Conservation (phyloP, 2,797 vertebrate genomes). For the Ataeniobius toweri region DNA sequence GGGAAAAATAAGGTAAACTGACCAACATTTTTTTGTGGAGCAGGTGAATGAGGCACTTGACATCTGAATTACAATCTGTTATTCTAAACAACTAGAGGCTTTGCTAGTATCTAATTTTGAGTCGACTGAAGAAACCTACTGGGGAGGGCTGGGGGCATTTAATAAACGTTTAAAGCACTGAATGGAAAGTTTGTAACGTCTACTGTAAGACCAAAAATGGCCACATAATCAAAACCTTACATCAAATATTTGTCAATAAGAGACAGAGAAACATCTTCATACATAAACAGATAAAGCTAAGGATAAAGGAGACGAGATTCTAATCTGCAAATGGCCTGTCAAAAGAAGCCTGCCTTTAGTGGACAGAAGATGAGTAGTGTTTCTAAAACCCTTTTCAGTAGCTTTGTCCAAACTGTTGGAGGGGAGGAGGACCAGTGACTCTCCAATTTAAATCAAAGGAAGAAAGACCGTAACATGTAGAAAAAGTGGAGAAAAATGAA, state of each 20-base stretch:
- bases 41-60: neutral
- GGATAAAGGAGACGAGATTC: neutral
- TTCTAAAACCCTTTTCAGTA: constrained; percentile 16
- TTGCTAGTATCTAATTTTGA: neutral
- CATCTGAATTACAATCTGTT: neutral
- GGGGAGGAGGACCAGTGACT: too few species aligned
- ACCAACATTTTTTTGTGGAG: too few species aligned
- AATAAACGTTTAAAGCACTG: neutral
- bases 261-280: neutral
- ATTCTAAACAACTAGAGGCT: too few species aligned
- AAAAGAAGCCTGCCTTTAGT: neutral
- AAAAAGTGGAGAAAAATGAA: neutral
- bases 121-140: neutral
- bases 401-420: neutral
- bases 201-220: neutral
- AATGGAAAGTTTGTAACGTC: neutral
- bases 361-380: constrained; percentile 1
- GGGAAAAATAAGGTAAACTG: too few species aligned
- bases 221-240: neutral
- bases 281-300: neutral
- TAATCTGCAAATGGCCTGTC: neutral
- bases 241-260: neutral
- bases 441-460: neutral
- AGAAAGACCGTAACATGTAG: neutral
- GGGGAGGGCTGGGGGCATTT: neutral